Base-by-base conservation (phyloP, 2,888 invertebrate genomes). In the Morpho deidamia region DNA sequence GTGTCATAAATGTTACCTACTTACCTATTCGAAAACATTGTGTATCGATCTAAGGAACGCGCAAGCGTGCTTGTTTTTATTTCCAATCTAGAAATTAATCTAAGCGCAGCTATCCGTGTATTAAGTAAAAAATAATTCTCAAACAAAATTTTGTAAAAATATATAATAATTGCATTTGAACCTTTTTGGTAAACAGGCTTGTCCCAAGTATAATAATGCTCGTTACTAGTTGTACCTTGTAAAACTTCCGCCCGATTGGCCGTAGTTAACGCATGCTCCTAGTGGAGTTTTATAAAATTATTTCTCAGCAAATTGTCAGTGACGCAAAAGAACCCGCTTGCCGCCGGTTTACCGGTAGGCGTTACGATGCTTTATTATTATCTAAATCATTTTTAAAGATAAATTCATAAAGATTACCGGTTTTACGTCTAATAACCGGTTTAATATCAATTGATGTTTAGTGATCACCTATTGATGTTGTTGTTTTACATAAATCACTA, bases 401-500 rank as follows among this genome's bases (percentile, higher is more conserved):
- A 73, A 60, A 43, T 56, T 58, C 56, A 62, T 60, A 61, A 63
- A 74, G 69, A 74, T 68, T 59, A 67, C 70, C 64, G 67, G 70
- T 11, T 48, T n/a, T 23, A 8, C 32, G 8, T 47, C 11, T n/a
- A 44, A 33, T 33, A 10, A 5, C 38, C 46, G 46, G 38, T 23
- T 76, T 68, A 59, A 71, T 74, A 82, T 87, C 84, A 86, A 86
- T 86, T 85, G 76, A 81, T 80, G 72, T 78, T 61, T 68, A 77
- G 78, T 81, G 76, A 70, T 65, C 75, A 75, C 72, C 70, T 64
- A 71, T 70, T 76, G 63, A 52, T 68, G 61, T 63, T 71, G 61
- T 73, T 72, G 69, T 76, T 76, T 71, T 74, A 72, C 65, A 64
- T 67, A 68, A 70, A 75, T 76, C 66, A 60, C 46, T 57, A 11